Evolutionary conservation across 23 tunicate species (phyloP), one percentile per base, ranked within the genome.

Genomic region (Styela clava): DNA sequence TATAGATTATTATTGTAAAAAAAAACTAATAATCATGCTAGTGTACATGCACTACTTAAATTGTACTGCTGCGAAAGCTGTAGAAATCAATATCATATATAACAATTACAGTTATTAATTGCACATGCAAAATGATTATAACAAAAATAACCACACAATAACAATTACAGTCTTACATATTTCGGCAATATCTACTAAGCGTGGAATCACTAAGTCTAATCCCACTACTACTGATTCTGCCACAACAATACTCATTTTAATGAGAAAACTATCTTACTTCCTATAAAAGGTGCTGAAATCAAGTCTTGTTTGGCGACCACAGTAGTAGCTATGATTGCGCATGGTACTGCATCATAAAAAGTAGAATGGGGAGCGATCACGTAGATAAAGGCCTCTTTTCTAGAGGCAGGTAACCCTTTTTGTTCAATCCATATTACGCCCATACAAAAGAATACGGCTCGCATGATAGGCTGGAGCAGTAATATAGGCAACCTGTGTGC

Each of bases 281-380:
- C 87, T 64, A 91, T 61, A 2, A 91, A 34, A 22, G 97, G 97
- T 69, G 79, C 77, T 33, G 82, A 33, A 28, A 82, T 79, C 27
- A 79, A 85, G 65, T 91, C 97, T 33, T 33, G 29, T 68, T 86
- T 86, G 19, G 97, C 74, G 31, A 91, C 33, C 18, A 88, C 87
- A 64, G 86, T 25, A 21, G 87, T 84, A 24, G 78, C 62, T 28
- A 79, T 62, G 31, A 63, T 74, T 78, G 81, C 82, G 79, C 84
- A 83, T 1, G 81, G 36, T 25, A 72, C 24, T 2, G 83, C 67
- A 51, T 91, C 97, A 63, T 74, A 91, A 31, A 71, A 33, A 2
- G 97, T 35, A 16, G 97, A 92, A 81, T 92, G 97, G 3, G 97
- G 97, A 18, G 74, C 74, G 2, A 63, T 85, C 29, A 92, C 68